These are phyloP conservation scores for Gallinago jamesoni DNA, from an alignment of 2,113 vertebrate genomes.

Conservation along the genomic window DNA sequence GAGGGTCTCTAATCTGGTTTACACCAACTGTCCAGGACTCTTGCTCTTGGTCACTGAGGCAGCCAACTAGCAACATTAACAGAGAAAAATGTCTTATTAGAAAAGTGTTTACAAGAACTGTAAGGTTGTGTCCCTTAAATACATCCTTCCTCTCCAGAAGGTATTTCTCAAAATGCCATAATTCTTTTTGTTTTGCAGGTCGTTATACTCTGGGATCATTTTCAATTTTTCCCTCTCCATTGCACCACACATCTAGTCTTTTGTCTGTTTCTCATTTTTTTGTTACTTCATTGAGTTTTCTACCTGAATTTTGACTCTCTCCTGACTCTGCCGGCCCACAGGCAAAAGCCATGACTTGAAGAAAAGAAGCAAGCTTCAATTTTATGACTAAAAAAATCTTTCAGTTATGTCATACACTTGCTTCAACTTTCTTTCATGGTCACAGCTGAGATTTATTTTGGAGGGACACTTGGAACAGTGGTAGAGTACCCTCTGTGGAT, in stretches of 20 bases:
- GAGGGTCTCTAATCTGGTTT: constrained; percentile 17
- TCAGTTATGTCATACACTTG: not conserved
- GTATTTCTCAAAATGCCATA: constrained; percentile 21
- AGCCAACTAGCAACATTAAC: constrained; percentile 16
- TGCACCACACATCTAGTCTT: not conserved
- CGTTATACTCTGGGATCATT: not conserved
- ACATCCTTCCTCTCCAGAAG: constrained; percentile 38
- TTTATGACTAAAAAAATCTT: not conserved
- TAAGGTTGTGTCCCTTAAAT: not conserved
- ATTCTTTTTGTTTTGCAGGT: not conserved
- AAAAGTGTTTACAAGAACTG: constrained; percentile 20
- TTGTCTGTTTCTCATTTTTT: not conserved
- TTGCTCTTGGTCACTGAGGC: not conserved
- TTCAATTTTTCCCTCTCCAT: not conserved
- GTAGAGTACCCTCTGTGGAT: not conserved
- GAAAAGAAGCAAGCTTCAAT: not conserved
- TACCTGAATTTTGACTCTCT: not conserved
- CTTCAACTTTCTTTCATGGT: not conserved
- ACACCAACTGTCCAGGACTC: not conserved
- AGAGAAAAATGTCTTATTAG: constrained; percentile 16
- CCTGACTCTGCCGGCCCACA: not conserved
- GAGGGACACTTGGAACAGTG: not conserved
- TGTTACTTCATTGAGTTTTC: not conserved
- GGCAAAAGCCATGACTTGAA: not conserved
- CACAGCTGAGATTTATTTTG: not conserved